Evolutionary conservation across 2,888 invertebrate genomes (phyloP), one percentile per base, ranked within the genome.

Genomic region (Oscheius sp.): DNA sequence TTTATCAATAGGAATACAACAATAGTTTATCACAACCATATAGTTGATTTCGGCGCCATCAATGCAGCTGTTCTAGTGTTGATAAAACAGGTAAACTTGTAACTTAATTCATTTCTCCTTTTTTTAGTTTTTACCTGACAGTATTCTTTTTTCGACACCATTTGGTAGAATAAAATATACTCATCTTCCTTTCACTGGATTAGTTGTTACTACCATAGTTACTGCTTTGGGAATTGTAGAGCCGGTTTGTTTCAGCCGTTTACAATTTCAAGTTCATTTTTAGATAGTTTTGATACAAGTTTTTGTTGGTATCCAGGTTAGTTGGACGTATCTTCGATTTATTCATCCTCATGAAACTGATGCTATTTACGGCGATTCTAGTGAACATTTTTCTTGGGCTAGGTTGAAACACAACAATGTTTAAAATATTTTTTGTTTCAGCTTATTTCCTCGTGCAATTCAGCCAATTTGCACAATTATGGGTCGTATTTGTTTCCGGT

Each of bases 261-360:
- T n/a, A n/a, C n/a, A 30, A 47, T 45, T 8, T 36, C 3, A 8
- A 22, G 2, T n/a, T 20, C 8, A 8, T 56, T 50, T 69, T 9
- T 22, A 74, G 72, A 66, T 70, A 0, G 71, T 71, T 8, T 70
- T 73, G 14, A 51, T 74, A 9, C 77, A 77, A 74, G 68, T 70
- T n/a, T 20, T 68, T 20, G 54, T 82, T 44, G 82, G 78, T n/a
- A 68, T 81, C 20, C 84, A 84, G 73, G 75, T 83, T 24, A 67
- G 77, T 0, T 84, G 84, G 84, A 79, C 82, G 6, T 84, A 84
- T 67, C 74, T 84, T n/a, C 78, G 84, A 6, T 84, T 85, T 70
- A 70, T 80, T 67, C 76, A 81, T 64, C 73, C 75, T 0, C 75
- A 77, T 49, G 74, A 80, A 49, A 71, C 72, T 1, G 77, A 78